phyloP scores from a whole-genome alignment of 2,888 invertebrate genomes.

The Phasia obesa region DNA sequence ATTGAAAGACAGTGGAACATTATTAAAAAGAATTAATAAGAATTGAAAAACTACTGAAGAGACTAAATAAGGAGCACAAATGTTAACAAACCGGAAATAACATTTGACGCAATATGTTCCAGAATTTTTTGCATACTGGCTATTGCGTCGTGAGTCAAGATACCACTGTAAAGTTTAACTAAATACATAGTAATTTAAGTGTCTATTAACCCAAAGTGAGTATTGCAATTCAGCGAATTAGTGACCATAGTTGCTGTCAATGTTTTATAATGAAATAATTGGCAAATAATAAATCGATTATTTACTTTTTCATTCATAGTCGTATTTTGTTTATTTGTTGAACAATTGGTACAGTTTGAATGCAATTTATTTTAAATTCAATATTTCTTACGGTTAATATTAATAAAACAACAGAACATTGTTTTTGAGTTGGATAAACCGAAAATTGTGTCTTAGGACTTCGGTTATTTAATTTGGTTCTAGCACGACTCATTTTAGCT shows the following conservation, averaged over 20 bases:
- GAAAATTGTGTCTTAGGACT: too few relatives aligned
- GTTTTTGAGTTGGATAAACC: too few relatives aligned
- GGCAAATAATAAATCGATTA: conserved; percentile 45
- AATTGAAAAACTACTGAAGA: too few relatives aligned
- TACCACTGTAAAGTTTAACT: conserved; percentile 14
- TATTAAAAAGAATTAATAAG: background rate
- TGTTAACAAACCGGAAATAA: background rate
- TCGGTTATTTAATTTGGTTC: too few relatives aligned
- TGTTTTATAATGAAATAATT: conserved; percentile 62
- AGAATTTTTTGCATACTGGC: background rate
- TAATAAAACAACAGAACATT: background rate
- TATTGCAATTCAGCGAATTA: conserved; percentile 38
- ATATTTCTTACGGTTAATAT: conserved; percentile 24
- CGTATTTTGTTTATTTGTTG: conserved; percentile 2
- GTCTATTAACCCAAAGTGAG: background rate
- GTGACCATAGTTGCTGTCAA: conserved; percentile 23
- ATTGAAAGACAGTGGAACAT: conserved; percentile 1
- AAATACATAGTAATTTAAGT: too few relatives aligned
- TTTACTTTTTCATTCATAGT: conserved; percentile 11
- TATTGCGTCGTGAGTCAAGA: background rate
- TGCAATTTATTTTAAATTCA: conserved; percentile 27
- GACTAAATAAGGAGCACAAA: too few relatives aligned
- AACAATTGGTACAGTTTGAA: background rate
- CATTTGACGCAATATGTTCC: background rate
- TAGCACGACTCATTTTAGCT: too few relatives aligned